phyloP scores from a whole-genome alignment of 2,797 vertebrate genomes.

The Choloepus didactylus region DNA sequence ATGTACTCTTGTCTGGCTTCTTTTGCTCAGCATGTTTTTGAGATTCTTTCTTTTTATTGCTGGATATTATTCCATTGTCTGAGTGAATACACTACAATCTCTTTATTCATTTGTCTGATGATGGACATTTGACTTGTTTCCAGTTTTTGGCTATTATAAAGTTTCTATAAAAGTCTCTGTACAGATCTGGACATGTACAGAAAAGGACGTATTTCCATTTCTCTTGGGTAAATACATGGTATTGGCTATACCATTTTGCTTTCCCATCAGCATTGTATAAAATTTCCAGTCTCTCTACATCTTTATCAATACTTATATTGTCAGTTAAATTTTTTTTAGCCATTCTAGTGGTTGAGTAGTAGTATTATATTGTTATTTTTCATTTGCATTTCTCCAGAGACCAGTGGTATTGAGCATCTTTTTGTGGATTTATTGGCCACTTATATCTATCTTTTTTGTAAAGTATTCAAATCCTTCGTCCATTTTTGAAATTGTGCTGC shows the following conservation, averaged over 20 bases:
- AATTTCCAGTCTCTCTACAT: not conserved
- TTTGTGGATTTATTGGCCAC: not conserved
- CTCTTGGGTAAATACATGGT: not conserved
- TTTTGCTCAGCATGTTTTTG: not conserved
- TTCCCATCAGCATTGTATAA: not conserved
- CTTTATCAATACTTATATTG: not conserved
- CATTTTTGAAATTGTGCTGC: not conserved
- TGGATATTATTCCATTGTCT: not conserved
- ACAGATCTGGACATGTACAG: not conserved
- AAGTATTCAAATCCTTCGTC: conserved; percentile 28
- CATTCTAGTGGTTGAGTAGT: not conserved
- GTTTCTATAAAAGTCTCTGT: not conserved
- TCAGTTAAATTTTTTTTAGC: not conserved
- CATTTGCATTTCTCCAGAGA: conserved; percentile 5
- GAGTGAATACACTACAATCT: not conserved
- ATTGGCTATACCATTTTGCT: not conserved
- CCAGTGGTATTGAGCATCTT: not conserved
- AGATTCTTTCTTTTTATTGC: conserved; percentile 29
- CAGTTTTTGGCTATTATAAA: not conserved
- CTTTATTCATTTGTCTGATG: not conserved
- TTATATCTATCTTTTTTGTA: not conserved
- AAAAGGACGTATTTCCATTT: not conserved
- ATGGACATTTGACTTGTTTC: conserved; percentile 1
- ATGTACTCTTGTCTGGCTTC: not conserved
- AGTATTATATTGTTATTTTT: conserved; percentile 16